Evolutionary conservation across 1,140 invertebrate species (phyloP), one percentile per base, ranked within the genome.

Genomic region (Coelopa frigida): DNA sequence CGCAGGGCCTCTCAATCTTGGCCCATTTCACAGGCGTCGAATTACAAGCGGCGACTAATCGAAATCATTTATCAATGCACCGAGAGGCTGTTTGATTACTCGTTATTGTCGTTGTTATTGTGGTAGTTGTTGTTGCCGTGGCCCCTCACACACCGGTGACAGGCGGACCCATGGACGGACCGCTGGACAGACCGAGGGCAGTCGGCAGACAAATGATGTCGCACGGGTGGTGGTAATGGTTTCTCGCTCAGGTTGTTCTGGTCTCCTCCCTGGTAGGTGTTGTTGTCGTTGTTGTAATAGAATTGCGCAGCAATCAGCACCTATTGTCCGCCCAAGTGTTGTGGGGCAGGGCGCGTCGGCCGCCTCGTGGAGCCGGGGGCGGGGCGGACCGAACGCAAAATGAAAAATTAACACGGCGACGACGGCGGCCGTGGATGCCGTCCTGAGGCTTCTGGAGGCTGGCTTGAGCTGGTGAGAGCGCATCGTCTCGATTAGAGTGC

Each of bases 1-100:
- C n/a, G n/a, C n/a, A n/a, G n/a, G n/a, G n/a, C 52, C 59, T 56
- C 56, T 65, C 62, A 65, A 65, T 65, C 62, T 61, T 57, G 62
- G 61, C 54, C 62, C 62, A 65, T 65, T 65, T 65, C n/a, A 65
- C 65, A 65, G 62, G 62, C 62, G 62, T 65, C 62, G 62, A 60
- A 65, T 65, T 65, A 65, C 62, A 65, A 65, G 62, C 58, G 60
- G 61, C 59, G 61, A 65, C 61, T 65, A 65, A 65, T 65, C 61
- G 61, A 65, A 65, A 65, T 65, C 59, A 65, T 65, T 65, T 65
- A 65, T 65, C 62, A 65, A 62, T 51, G 59, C 59, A 53, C 57
- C 53, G 51, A 49, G 45, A 44, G 46, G 37, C 42, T 27, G 39
- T 42, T 42, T 42, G 40, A 42, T 42, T 45, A 44, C 23, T 39